Evolutionary conservation across 92 coral and sea anemone genomes (phyloP), one percentile per base, ranked within the genome.

Genomic region (Parazoanthus swiftii): DNA sequence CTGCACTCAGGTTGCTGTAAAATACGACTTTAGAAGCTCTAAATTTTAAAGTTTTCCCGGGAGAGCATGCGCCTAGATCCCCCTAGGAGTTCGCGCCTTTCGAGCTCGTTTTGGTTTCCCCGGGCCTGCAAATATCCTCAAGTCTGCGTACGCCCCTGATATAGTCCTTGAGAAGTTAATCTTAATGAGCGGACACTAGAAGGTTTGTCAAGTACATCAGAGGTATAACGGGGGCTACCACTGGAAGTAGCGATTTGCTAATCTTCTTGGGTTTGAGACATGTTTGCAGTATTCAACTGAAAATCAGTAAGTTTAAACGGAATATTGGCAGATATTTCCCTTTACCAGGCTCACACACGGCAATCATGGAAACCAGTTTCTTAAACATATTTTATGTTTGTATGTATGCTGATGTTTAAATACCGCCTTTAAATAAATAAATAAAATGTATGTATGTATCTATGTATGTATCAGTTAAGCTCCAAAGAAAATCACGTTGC

Each of bases 101-200:
- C 36, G 76, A 6, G 71, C 71, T 65, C 71, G 71, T 65, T 72
- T 72, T 72, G 76, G 76, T 72, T 72, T 72, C 76, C 76, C 76
- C 76, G 76, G 76, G 76, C 76, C 76, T 72, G 76, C 76, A 72
- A 72, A 72, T 72, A 72, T 72, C 76, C 76, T 72, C 76, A 72
- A 72, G 71, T 65, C 71, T 65, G 71, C 71, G 71, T 65, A 65
- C 71, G 71, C 71, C 71, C 71, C 71, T 5, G 71, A 65, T 65
- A 65, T 65, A 65, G 71, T 65, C 71, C 71, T 65, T 65, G 71
- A 65, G 71, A 65, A 65, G 71, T 65, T 65, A 65, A 65, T 65
- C 71, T 5, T 65, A 65, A 65, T 65, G 71, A 65, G 71, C 3
- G 71, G 71, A 65, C 71, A 65, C 71, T 65, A 65, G 71, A 65